Evolutionary conservation across 2,797 vertebrate species (phyloP).

Genomic region (Etheostoma nigrum): DNA sequence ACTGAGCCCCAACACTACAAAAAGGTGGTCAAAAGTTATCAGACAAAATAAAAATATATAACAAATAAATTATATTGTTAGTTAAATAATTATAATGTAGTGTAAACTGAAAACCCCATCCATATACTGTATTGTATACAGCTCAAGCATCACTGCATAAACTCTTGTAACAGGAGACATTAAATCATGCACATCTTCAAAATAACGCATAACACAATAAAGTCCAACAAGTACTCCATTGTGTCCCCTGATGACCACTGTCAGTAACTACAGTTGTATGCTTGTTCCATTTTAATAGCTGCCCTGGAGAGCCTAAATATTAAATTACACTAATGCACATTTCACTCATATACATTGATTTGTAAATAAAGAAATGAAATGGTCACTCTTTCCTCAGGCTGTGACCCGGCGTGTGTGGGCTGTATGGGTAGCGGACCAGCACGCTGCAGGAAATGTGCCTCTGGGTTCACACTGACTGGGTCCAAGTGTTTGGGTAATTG

Average conservation of each 20-base stretch:
- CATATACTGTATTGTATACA: not conserved
- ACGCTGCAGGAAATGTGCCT: conserved; percentile 93
- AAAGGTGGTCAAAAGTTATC: not conserved
- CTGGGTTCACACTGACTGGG: conserved; percentile 89
- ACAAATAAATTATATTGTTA: too few relatives aligned
- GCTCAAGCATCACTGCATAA: not conserved
- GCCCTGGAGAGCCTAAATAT: not conserved
- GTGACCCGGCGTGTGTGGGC: conserved; percentile 91
- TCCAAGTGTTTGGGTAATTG: conserved; percentile 92
- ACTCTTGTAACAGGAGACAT: not conserved
- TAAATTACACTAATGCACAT: not conserved
- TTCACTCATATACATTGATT: not conserved
- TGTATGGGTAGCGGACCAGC: conserved; percentile 93
- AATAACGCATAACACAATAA: not conserved
- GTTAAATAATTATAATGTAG: too few relatives aligned
- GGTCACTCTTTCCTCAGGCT: conserved; percentile 81
- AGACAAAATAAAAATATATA: not conserved
- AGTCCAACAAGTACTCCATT: not conserved
- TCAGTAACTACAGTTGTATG: too few relatives aligned
- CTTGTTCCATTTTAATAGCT: not conserved
- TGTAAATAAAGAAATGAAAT: not conserved
- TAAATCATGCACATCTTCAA: not conserved
- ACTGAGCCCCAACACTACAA: not conserved
- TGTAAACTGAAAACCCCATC: too few relatives aligned
- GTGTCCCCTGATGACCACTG: not conserved